Evolutionary conservation across 2,888 invertebrate genomes (phyloP), one percentile per base, ranked within the genome.

Genomic region (Ophraella communa): DNA sequence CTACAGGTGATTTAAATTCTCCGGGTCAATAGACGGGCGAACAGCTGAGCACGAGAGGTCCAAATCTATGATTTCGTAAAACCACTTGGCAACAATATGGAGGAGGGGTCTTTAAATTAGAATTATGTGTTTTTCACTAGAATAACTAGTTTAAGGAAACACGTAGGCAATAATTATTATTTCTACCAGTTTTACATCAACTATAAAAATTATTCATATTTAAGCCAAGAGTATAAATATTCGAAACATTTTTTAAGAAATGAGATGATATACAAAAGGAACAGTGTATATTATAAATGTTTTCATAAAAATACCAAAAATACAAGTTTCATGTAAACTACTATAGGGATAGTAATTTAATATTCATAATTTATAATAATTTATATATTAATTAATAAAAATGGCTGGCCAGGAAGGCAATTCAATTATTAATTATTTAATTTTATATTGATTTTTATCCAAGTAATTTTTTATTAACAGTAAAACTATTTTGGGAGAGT

Each of bases 1-100:
- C 39, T 39, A 39, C 39, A 39, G 51, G 49, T 59, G 47, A 59
- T 59, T 60, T 60, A 60, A 53, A 61, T 61, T 49, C 49, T 44
- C 57, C 57, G 49, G 58, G 59, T 59, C 59, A 59, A 59, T 59
- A 59, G 21, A 44, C 59, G 27, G 21, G 33, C 30, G 3, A 59
- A 59, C 59, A 59, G 59, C 59, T 59, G 59, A 59, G 24, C 24
- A 35, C 24, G 49, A 51, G 49, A 27, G 49, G 49, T 24, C 49
- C 49, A 51, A 23, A 47, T 51, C 49, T 51, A 27, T 51, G 27
- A 51, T 51, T 51, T 51, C 17, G 49, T 23, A 24, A 39, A 24
- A 51, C 8, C 49, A 51, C 49, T 14, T 51, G 27, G 27, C 27
- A 27, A 51, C 49, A 24, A 17, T n/a, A 7, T 17, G 39, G 14